A percentile compares a stretch with the other conserved stretches of the same genome.
phyloP scores from a whole-genome alignment of 2,113 vertebrate species.

The Gila orcuttii region DNA sequence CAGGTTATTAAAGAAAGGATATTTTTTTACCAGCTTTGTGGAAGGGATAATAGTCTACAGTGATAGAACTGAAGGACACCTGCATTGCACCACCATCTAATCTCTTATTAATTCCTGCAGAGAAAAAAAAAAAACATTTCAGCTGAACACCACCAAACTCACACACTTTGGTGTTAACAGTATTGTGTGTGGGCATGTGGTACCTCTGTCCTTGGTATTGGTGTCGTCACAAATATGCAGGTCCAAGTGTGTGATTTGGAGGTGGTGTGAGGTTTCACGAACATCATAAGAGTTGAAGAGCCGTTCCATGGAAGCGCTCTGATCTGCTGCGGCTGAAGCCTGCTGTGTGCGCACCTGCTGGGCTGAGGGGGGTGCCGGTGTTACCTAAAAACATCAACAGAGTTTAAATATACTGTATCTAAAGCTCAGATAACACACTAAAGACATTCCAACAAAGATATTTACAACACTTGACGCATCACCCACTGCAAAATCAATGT shows the following conservation, averaged over 20 bases:
- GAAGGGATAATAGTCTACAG: constrained; percentile 95
- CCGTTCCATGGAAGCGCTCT: constrained; percentile 86
- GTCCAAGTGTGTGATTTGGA: constrained; percentile 94
- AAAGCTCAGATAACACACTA: not conserved
- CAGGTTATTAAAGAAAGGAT: not conserved
- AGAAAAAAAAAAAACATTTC: not conserved
- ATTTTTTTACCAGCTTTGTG: constrained; percentile 88
- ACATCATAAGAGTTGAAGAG: constrained; percentile 90
- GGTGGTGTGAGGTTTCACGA: constrained; percentile 95
- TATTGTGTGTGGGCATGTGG: not conserved
- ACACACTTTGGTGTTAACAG: not conserved
- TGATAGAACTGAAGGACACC: constrained; percentile 92
- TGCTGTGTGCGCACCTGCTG: constrained; percentile 87
- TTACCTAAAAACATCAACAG: constrained; percentile 75
- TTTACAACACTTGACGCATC: not conserved
- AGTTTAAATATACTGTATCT: not conserved
- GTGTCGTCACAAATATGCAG: constrained; percentile 98
- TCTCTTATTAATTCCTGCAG: constrained; percentile 82
- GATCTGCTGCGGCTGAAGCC: constrained; percentile 79
- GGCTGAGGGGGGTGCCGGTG: constrained; percentile 73
- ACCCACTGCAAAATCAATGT: not conserved
- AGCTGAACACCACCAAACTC: not conserved
- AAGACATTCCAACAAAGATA: not conserved
- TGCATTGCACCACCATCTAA: constrained; percentile 96
- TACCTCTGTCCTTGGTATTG: constrained; percentile 92